Evolutionary conservation across 2,888 invertebrate genomes (phyloP), one percentile per base, ranked within the genome.

Genomic region (Crioceris asparagi): DNA sequence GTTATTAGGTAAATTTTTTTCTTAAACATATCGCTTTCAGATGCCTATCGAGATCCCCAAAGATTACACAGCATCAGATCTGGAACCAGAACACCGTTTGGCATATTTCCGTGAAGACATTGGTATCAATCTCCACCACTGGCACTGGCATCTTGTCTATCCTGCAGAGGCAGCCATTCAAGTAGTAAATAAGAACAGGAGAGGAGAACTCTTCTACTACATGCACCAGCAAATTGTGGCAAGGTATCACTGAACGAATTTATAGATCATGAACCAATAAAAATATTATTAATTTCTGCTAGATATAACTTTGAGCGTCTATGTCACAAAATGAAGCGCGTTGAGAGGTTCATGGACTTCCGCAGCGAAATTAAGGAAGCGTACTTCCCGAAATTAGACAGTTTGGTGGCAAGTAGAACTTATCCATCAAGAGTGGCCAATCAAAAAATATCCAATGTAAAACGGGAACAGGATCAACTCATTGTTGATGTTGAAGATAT

Each of bases 121-220:
- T 44, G 86, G 85, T 46, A 70, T 88, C 50, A 88, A 88, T 65
- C 75, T 85, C 34, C 88, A 88, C 60, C 88, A 90, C 59, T 90
- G 88, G 87, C 87, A 88, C 58, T 88, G 87, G 88, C 88, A 90
- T 62, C 70, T 88, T 47, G 86, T 88, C 2, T 88, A 87, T 60
- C 87, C 87, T 0, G 79, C 79, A 60, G 78, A 79, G 47, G 74
- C 78, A 0, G 64, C 72, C 1, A 49, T 51, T 29, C 62, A 66
- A 26, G 74, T 83, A 26, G 83, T 86, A 3, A 69, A 70, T 32
- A 85, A 86, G 57, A 79, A 85, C 56, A 71, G 84, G 35, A 74
- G 83, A 19, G 84, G 85, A 17, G 84, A 84, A 64, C 65, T 85
- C 0, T 85, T 85, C 64, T 84, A 74, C 57, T 84, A 82, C 61